Evolutionary conservation across 2,888 invertebrate genomes (phyloP).

Genomic region (Lypha dubia): DNA sequence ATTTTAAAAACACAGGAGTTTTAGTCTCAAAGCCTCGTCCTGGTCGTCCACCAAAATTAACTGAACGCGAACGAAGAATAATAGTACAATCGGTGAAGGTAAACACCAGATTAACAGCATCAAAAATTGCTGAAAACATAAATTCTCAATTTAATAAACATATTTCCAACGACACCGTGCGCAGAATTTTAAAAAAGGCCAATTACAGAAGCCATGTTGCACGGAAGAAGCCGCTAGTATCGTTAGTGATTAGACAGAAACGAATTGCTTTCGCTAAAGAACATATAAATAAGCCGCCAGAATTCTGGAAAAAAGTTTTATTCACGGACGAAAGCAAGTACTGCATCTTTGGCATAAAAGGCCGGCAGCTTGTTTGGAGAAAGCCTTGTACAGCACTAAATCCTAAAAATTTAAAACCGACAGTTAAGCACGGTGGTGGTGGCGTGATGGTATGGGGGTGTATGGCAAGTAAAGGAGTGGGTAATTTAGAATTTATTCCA

Average conservation of each 20-base stretch:
- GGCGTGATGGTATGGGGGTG: conserved; percentile 31
- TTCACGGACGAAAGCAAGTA: too few relatives aligned
- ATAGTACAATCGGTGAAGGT: conserved; percentile 34
- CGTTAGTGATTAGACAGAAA: conserved; percentile 38
- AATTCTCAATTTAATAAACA: conserved; percentile 18
- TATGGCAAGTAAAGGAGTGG: not conserved
- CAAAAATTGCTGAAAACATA: conserved; percentile 39
- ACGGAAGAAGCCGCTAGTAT: conserved; percentile 44
- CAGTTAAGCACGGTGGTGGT: conserved; percentile 25
- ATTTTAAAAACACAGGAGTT: conserved; percentile 28
- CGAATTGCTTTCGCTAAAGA: conserved; percentile 44
- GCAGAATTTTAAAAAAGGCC: conserved; percentile 29
- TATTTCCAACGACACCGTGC: conserved; percentile 15
- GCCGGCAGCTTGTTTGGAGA: too few relatives aligned
- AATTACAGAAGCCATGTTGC: conserved; percentile 31
- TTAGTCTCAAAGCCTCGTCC: conserved; percentile 31
- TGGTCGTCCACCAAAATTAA: conserved; percentile 37
- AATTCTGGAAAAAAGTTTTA: too few relatives aligned
- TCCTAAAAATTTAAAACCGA: conserved; percentile 27
- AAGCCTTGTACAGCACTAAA: conserved; percentile 35
- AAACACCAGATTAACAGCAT: conserved; percentile 26
- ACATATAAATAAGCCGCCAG: conserved; percentile 36
- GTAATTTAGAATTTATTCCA: too few relatives aligned
- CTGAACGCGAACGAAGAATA: conserved; percentile 9
- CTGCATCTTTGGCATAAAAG: too few relatives aligned